A percentile compares a stretch with the other conserved stretches of the same genome.
Evolutionary conservation across 1,140 invertebrate genomes (phyloP).

Genomic region (Campodea augens): DNA sequence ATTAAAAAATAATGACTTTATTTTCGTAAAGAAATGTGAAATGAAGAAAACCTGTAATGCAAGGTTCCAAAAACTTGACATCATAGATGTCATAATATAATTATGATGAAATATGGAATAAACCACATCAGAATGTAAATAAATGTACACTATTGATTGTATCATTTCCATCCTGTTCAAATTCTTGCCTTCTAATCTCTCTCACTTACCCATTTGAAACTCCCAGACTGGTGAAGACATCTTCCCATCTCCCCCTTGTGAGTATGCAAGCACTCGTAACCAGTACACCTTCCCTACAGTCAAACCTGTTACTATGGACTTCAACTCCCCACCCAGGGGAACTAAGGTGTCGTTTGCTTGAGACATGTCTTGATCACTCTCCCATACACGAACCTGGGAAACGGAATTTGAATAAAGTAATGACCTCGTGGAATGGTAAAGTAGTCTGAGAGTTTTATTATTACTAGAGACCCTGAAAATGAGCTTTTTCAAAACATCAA

Average conservation of each 20-base stretch:
- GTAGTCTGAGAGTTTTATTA: background rate
- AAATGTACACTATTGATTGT: too few relatives aligned
- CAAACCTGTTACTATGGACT: constrained; percentile 54
- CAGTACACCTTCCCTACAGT: constrained; percentile 71
- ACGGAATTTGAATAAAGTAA: background rate
- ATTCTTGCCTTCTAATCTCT: too few relatives aligned
- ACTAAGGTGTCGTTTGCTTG: constrained; percentile 71
- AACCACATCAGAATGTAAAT: too few relatives aligned
- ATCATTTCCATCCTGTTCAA: too few relatives aligned
- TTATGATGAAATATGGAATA: too few relatives aligned
- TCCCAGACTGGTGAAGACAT: constrained; percentile 81
- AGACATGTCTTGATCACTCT: constrained; percentile 77
- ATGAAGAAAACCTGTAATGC: too few relatives aligned
- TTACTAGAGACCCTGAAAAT: too few relatives aligned
- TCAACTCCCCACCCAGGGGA: constrained; percentile 48
- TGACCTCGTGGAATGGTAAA: background rate
- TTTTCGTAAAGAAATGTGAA: too few relatives aligned
- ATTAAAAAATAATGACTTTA: too few relatives aligned
- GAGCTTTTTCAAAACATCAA: too few relatives aligned
- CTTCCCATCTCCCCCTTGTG: constrained; percentile 81
- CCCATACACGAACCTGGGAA: constrained; percentile 74
- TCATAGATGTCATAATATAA: too few relatives aligned
- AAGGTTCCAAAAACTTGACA: too few relatives aligned
- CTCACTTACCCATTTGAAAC: constrained; percentile 84
- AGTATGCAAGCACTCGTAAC: constrained; percentile 76